phyloP scores from a whole-genome alignment of 2,888 invertebrate species.

The Resseliella maxima region DNA sequence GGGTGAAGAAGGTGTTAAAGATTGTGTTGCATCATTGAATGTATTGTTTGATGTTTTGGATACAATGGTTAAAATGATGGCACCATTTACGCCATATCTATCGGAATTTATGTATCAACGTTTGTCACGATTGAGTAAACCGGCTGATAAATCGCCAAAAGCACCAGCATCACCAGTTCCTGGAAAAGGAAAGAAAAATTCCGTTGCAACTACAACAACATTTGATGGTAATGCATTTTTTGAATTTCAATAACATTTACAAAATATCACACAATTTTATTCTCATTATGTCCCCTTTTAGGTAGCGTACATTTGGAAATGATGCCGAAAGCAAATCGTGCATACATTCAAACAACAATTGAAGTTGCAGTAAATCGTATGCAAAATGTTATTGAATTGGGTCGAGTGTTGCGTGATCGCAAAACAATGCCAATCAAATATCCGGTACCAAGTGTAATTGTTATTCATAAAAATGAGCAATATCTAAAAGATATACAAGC shows the following conservation, averaged over 20 bases:
- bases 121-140: slow-evolving; percentile 75
- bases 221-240: too few species aligned
- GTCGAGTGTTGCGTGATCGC: slow-evolving; percentile 90
- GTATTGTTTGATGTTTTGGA: slow-evolving; percentile 90
- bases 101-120: slow-evolving; percentile 96
- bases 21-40: slow-evolving; percentile 85
- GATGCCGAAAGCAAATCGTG: slow-evolving; percentile 80
- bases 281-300: too few species aligned
- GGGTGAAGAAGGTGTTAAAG: slow-evolving; percentile 85
- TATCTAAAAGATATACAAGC: slow-evolving; percentile 83
- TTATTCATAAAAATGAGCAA: slow-evolving; percentile 86
- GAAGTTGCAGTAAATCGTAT: slow-evolving; percentile 91
- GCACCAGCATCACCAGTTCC: background rate
- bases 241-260: too few species aligned
- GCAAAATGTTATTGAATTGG: slow-evolving; percentile 95
- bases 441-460: slow-evolving; percentile 94
- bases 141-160: slow-evolving; percentile 57
- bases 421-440: slow-evolving; percentile 96
- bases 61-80: slow-evolving; percentile 92
- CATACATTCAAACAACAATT: slow-evolving; percentile 83
- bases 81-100: slow-evolving; percentile 97
- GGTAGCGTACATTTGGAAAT: slow-evolving; percentile 95
- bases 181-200: background rate
- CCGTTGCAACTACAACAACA: background rate
- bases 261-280: too few species aligned